These are phyloP conservation scores for Parambassis ranga DNA, from an alignment of 2,797 vertebrate species.

Conservation along the genomic window DNA sequence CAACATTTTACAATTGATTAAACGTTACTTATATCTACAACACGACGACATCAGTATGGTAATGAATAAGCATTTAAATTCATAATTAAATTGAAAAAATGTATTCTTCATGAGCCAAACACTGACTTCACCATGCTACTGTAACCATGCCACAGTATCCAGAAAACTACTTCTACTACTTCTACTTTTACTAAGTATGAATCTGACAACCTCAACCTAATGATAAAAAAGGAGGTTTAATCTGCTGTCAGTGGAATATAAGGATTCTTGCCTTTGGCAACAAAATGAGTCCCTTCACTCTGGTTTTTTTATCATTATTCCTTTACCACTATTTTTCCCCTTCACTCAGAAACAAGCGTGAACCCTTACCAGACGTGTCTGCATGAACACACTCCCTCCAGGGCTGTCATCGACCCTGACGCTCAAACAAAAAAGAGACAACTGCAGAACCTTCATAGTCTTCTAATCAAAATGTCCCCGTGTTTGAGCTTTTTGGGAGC, in stretches of 20 bases:
- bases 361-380: not conserved
- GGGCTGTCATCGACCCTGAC: not conserved
- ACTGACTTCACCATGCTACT: not conserved
- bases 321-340: not conserved
- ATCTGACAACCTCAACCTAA: not conserved
- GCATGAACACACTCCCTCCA: not conserved
- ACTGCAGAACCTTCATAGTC: too few species aligned
- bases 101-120: not conserved
- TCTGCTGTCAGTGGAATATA: constrained; percentile 12
- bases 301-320: constrained; percentile 6
- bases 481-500: too few species aligned
- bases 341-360: not conserved
- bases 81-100: too few species aligned
- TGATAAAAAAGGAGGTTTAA: not conserved
- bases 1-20: too few species aligned
- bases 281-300: not conserved
- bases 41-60: too few species aligned
- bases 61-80: too few species aligned
- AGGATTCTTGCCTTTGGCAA: constrained; percentile 5
- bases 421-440: not conserved
- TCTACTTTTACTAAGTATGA: not conserved
- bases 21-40: too few species aligned
- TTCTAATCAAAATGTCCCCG: too few species aligned
- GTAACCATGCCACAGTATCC: constrained; percentile 1
- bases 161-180: not conserved